Conservation (phyloP, 2,888 invertebrate species). For the Disparrhopalites patrizii region DNA sequence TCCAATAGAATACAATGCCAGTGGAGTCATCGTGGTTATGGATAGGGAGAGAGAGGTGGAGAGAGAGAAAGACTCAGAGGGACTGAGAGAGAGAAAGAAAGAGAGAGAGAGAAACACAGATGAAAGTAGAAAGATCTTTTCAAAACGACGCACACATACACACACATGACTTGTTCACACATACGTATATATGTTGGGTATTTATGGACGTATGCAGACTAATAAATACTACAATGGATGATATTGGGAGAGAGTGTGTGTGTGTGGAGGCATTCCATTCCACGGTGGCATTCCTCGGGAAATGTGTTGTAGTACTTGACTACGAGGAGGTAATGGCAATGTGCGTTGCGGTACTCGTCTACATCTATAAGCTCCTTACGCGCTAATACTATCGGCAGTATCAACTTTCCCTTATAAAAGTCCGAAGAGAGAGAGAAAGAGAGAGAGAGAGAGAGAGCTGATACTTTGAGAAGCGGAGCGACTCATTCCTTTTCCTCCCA, state of each 20-base stretch:
- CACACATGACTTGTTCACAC: neutral
- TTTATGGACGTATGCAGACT: constrained; percentile 22
- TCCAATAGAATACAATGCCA: constrained; percentile 14
- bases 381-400: too few relatives aligned
- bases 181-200: constrained; percentile 13
- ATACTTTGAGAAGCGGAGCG: neutral
- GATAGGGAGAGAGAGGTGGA: constrained; percentile 20
- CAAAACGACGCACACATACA: constrained; percentile 16
- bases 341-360: constrained; percentile 20
- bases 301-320: constrained; percentile 7
- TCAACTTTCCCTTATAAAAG: constrained; percentile 24
- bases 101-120: constrained; percentile 23
- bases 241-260: constrained; percentile 3
- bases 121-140: constrained; percentile 25
- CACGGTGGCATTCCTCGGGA: neutral
- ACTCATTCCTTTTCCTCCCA: too few relatives aligned
- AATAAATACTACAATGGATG: constrained; percentile 21
- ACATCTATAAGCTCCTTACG: constrained; percentile 6
- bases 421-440: constrained; percentile 5
- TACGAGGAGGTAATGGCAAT: constrained; percentile 23
- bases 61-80: constrained; percentile 17
- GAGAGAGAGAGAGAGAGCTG: too few relatives aligned
- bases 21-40: constrained; percentile 18
- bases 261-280: neutral
- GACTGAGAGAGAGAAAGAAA: too few relatives aligned